These are phyloP conservation scores for Heliothis virescens DNA, from an alignment of 1,140 invertebrate species.

Conservation along the genomic window DNA sequence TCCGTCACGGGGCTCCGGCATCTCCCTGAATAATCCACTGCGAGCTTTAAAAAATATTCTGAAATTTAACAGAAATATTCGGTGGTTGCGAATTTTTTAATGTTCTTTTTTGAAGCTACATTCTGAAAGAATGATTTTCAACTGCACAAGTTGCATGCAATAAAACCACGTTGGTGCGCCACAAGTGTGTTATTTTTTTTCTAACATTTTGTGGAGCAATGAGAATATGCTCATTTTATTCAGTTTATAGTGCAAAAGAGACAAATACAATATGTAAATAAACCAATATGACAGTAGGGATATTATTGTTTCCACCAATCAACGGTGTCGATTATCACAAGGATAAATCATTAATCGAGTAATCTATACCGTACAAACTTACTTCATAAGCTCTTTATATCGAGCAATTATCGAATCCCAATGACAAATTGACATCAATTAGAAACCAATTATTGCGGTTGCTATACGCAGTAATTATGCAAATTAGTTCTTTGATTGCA, in stretches of 20 bases:
- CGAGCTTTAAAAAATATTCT: constrained; percentile 60
- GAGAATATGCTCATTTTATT: too few species aligned
- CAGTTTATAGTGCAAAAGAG: too few species aligned
- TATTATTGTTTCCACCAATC: not conserved
- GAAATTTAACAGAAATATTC: constrained; percentile 3
- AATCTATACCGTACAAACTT: not conserved
- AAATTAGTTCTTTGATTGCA: constrained; percentile 70
- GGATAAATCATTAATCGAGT: not conserved
- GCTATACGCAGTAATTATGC: constrained; percentile 69
- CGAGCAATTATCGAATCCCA: constrained; percentile 33
- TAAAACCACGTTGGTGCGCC: too few species aligned
- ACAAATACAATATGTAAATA: too few species aligned
- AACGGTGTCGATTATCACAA: not conserved
- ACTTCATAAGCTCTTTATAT: constrained; percentile 34
- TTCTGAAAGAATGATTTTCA: too few species aligned
- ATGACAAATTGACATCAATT: constrained; percentile 75
- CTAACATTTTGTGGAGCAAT: too few species aligned
- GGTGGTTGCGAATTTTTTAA: not conserved
- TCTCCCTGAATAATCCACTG: constrained; percentile 57
- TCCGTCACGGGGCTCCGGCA: constrained; percentile 59
- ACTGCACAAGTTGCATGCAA: too few species aligned
- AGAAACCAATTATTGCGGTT: constrained; percentile 69
- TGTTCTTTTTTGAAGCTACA: not conserved
- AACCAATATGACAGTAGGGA: not conserved
- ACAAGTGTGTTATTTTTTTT: too few species aligned